These are phyloP conservation scores for Tribolium freemani DNA, from an alignment of 2,888 invertebrate genomes.

Conservation along the genomic window DNA sequence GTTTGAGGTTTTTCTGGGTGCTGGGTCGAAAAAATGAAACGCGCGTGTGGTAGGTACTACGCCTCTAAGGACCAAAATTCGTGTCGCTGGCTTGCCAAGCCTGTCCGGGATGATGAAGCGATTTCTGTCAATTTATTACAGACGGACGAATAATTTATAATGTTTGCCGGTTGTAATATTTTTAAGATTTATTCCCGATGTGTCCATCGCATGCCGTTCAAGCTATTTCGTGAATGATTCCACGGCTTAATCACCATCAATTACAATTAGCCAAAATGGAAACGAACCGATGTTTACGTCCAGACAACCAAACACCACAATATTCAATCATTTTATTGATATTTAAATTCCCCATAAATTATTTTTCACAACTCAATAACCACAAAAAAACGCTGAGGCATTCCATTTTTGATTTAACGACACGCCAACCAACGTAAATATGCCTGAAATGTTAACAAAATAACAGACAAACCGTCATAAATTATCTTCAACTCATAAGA, in stretches of 20 bases:
- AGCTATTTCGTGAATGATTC: conserved; percentile 16
- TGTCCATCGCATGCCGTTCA: conserved; percentile 35
- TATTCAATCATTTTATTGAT: conserved; percentile 7
- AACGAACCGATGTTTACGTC: conserved; percentile 1
- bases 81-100: conserved; percentile 49
- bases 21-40: neutral
- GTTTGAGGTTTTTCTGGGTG: neutral
- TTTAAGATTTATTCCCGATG: conserved; percentile 41
- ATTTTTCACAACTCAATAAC: no score
- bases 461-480: no score
- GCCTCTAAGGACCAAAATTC: conserved; percentile 40
- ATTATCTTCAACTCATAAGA: no score
- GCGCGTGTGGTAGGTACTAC: conserved; percentile 13
- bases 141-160: conserved; percentile 42
- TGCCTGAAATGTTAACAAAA: no score
- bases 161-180: conserved; percentile 38
- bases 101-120: conserved; percentile 49
- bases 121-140: conserved; percentile 47
- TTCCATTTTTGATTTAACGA: no score
- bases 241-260: conserved; percentile 26
- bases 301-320: conserved; percentile 4
- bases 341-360: neutral
- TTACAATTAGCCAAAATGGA: conserved; percentile 26
- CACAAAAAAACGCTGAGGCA: no score
- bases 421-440: no score